Percentiles rank a stretch among this genome's conserved stretches.
phyloP scores from a whole-genome alignment of 2,797 vertebrate genomes.

The Acanthornis magna region DNA sequence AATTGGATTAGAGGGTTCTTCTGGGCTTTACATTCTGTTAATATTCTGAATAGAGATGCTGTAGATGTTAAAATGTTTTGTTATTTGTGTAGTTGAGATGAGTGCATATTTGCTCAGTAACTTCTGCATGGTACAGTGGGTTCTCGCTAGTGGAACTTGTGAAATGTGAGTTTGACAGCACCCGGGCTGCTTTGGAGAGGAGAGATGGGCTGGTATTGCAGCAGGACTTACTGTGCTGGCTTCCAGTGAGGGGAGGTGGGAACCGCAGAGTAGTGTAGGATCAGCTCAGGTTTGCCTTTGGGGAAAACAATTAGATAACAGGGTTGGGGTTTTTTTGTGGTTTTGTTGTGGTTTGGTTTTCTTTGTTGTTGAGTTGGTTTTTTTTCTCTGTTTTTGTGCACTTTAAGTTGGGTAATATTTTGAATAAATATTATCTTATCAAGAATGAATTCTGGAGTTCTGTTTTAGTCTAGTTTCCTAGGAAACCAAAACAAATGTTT shows the following conservation, averaged over 20 bases:
- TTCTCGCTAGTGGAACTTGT: not conserved
- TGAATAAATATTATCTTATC: not conserved
- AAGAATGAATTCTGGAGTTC: not conserved
- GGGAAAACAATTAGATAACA: not conserved
- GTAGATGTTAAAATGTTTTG: not conserved
- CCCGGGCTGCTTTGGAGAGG: not conserved
- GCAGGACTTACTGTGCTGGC: not conserved
- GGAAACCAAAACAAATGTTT: constrained; percentile 3
- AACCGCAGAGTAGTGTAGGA: fast-evolving
- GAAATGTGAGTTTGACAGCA: not conserved
- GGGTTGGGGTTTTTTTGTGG: not conserved
- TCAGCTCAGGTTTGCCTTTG: not conserved
- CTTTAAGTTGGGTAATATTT: not conserved
- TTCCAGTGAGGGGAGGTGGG: not conserved
- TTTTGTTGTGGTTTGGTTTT: not conserved
- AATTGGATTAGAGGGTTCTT: not conserved
- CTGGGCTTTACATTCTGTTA: not conserved
- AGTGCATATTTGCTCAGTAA: not conserved
- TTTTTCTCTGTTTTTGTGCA: not conserved
- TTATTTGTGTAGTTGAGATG: not conserved
- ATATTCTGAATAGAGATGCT: not conserved
- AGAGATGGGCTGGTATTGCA: not conserved
- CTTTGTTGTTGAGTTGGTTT: not conserved
- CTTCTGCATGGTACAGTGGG: not conserved
- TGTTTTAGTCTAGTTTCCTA: constrained; percentile 37